Evolutionary conservation across 2,113 vertebrate species (phyloP), one percentile per base, ranked within the genome.

Genomic region (Psilopsiagon aymara): DNA sequence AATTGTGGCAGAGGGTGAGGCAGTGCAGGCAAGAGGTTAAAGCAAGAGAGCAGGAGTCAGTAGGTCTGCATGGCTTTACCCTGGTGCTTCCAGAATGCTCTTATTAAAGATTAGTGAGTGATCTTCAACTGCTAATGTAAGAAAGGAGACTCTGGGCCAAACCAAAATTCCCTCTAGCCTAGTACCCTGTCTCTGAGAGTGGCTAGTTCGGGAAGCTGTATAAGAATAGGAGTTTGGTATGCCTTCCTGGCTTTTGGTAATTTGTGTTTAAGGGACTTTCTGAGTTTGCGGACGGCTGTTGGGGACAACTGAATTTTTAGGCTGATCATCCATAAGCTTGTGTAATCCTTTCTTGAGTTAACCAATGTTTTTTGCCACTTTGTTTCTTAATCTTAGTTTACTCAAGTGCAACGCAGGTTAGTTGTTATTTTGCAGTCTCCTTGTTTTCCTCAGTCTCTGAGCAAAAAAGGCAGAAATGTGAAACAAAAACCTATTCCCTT

Each of bases 111-210:
- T 86, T 2, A 74, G 59, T 0, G 0, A 51, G 85, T 2, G 46
- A 44, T 70, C 59, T 43, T 83, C 79, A 10, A 1, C 68, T 69
- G 0, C 85, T 37, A 51, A 29, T 28, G 21, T 52, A 9, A 20
- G 70, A 95, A 53, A 74, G 17, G 73, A 35, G 68, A 4, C 41
- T 31, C 70, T 18, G 86, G 91, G 95, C 94, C 96, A 95, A 94
- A 95, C 95, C 96, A 95, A 79, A 84, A 95, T 95, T 95, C 94
- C 96, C 94, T 95, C 81, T 73, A 78, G 95, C 86, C 91, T 93
- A 89, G 86, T 52, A 74, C 69, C 89, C 93, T 71, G 94, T 94
- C 69, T 89, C 68, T 78, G 90, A 92, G 92, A 93, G 92, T 11
- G 82, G 80, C 88, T 25, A 43, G 10, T 53, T 92, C 0, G 70